phyloP scores from a whole-genome alignment of 2,113 vertebrate species.

The Tinamus guttatus region DNA sequence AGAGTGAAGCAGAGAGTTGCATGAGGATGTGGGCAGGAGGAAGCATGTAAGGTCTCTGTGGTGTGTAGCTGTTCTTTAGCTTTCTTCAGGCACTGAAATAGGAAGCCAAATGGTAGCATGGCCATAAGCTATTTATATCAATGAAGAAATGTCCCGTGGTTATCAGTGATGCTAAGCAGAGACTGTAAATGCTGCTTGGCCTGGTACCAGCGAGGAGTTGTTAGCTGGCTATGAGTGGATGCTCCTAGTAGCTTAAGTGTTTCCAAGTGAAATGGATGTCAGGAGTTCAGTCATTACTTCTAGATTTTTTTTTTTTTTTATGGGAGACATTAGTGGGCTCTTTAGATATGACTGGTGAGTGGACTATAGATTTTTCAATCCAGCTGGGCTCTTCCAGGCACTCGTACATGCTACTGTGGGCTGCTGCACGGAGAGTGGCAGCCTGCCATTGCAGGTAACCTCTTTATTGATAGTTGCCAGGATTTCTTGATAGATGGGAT shows the following conservation, averaged over 20 bases:
- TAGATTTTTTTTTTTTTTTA: background rate
- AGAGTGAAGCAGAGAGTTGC: background rate
- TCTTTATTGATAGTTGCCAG: background rate
- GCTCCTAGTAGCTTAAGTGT: background rate
- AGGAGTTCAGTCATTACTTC: background rate
- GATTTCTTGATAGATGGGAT: background rate
- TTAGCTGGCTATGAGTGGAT: rapidly evolving
- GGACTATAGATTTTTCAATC: background rate
- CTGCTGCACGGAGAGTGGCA: background rate
- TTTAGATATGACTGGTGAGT: background rate
- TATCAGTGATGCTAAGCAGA: background rate
- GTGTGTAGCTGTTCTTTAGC: background rate
- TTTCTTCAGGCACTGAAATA: background rate
- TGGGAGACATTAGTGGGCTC: background rate
- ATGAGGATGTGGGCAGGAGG: background rate
- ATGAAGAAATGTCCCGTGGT: background rate
- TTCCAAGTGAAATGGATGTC: background rate
- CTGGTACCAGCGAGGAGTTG: background rate
- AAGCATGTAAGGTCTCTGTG: background rate
- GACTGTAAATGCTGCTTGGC: background rate
- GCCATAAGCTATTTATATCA: background rate
- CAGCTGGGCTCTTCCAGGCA: background rate
- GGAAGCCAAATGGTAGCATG: rapidly evolving
- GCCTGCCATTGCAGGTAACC: background rate
- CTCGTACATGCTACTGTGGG: background rate